These are phyloP conservation scores for Sebastiscus tertius DNA, from an alignment of 2,797 vertebrate species.

Conservation along the genomic window DNA sequence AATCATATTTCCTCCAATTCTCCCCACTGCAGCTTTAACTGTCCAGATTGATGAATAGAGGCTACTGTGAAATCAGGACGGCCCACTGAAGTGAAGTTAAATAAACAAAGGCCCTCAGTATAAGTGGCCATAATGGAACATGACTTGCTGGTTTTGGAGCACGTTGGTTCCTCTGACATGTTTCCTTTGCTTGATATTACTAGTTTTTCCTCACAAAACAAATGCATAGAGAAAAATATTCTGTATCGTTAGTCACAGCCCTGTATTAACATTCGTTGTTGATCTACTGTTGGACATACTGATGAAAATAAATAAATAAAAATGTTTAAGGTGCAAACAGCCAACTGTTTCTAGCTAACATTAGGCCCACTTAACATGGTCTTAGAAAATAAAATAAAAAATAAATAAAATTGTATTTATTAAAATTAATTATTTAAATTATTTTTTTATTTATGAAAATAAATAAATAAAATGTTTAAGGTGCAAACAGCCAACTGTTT, in stretches of 20 bases:
- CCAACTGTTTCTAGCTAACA: no score
- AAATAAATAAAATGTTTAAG: neutral
- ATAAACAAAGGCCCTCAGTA: constrained; percentile 6
- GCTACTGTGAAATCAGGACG: neutral
- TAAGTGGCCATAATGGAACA: constrained; percentile 18
- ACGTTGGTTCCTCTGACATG: constrained; percentile 8
- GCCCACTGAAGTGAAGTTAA: constrained; percentile 6
- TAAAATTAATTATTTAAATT: no score
- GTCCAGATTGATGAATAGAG: neutral
- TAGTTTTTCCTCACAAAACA: neutral
- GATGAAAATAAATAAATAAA: neutral
- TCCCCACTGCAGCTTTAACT: neutral
- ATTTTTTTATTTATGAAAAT: neutral
- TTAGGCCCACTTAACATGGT: no score
- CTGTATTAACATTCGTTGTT: neutral
- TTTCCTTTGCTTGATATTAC: constrained; percentile 21
- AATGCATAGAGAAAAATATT: neutral
- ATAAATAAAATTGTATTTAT: no score
- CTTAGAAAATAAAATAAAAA: no score
- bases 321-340: no score
- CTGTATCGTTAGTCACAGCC: neutral
- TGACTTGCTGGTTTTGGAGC: constrained; percentile 24
- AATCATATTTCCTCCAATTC: no score
- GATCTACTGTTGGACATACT: neutral
- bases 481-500: no score